Conservation (phyloP, 1,140 invertebrate species). For the Trinorchestia longiramus region DNA sequence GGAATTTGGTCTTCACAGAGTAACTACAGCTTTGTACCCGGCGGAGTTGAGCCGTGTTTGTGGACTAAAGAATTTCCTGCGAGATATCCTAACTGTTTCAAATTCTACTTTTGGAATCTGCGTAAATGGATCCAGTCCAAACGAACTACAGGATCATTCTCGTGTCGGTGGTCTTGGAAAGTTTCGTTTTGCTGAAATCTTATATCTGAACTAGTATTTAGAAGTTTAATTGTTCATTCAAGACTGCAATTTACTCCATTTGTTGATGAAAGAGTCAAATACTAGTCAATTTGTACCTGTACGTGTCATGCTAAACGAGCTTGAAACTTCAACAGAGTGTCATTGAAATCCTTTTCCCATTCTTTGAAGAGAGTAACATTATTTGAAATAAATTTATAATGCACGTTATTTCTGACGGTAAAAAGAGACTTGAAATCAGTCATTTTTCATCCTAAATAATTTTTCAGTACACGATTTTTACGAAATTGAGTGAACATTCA, state of each 20-base stretch:
- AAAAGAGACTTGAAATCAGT: background rate
- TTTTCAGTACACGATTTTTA: background rate
- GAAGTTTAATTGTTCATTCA: background rate
- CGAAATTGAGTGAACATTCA: background rate
- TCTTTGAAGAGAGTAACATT: background rate
- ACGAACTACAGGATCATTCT: background rate
- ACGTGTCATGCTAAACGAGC: background rate
- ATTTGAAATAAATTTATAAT: background rate
- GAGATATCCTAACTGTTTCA: background rate
- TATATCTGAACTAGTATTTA: background rate
- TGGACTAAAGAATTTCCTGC: background rate
- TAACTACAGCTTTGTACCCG: background rate
- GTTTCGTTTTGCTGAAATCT: background rate
- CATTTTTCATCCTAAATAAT: background rate
- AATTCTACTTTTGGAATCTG: background rate
- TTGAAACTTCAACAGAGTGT: background rate
- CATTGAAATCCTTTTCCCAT: background rate
- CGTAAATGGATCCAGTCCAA: background rate
- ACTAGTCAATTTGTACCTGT: background rate
- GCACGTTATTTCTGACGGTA: too few species aligned
- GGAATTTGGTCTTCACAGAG: background rate
- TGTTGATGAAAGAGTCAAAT: background rate
- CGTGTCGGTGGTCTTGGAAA: background rate
- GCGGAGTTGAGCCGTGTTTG: background rate
- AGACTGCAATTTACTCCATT: background rate